phyloP scores from a whole-genome alignment of 2,888 invertebrate species.

The Ptilodon capucinus region DNA sequence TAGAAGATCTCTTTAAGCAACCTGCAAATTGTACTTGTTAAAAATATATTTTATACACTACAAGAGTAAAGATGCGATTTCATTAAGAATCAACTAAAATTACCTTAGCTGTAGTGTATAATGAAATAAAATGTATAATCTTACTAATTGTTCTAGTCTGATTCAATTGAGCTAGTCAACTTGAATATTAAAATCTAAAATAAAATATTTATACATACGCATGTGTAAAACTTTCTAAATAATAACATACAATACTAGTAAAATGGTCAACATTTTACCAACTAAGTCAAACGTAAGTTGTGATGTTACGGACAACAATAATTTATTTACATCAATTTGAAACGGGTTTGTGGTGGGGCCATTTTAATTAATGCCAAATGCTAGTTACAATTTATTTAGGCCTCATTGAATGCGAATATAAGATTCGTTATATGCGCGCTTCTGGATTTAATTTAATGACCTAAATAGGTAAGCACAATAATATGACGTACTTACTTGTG shows the following conservation, averaged over 20 bases:
- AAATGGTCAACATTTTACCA: conserved; percentile 51
- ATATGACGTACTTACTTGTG: neutral
- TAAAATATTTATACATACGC: conserved; percentile 35
- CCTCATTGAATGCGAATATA: conserved; percentile 3
- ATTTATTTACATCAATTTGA: conserved; percentile 24
- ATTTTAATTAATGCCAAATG: conserved; percentile 10
- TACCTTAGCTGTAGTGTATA: conserved; percentile 22
- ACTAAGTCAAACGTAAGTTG: conserved; percentile 27
- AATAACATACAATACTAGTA: conserved; percentile 37
- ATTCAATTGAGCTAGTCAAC: conserved; percentile 36
- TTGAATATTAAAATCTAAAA: conserved; percentile 37
- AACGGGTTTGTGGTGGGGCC: conserved; percentile 8
- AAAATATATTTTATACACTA: conserved; percentile 39
- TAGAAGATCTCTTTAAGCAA: conserved; percentile 61
- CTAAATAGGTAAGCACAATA: neutral
- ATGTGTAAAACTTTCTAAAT: conserved; percentile 46
- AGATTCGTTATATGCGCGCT: neutral
- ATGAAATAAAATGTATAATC: conserved; percentile 37
- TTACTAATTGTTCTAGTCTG: conserved; percentile 45
- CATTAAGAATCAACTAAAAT: conserved; percentile 43
- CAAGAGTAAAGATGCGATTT: conserved; percentile 36
- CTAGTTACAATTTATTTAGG: conserved; percentile 14
- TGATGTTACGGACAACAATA: conserved; percentile 35
- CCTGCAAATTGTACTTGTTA: conserved; percentile 72
- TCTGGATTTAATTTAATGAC: neutral